Evolutionary conservation across 1,140 invertebrate genomes (phyloP).

Genomic region (Dendroctonus ponderosae): DNA sequence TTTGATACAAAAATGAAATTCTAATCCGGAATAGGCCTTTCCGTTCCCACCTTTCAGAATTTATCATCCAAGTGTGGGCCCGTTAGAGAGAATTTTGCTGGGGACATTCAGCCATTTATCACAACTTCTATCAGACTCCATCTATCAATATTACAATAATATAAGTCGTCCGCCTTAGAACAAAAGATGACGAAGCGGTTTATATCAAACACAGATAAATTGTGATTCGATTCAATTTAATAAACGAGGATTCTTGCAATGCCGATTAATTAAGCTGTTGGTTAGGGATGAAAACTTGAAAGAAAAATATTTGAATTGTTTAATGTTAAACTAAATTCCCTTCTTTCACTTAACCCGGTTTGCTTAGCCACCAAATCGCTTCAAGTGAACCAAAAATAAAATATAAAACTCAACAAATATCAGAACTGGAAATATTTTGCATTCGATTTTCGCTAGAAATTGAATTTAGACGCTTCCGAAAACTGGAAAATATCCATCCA

Average conservation of each 20-base stretch:
- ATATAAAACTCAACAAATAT: too few species aligned
- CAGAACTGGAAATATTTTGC: too few species aligned
- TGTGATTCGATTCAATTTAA: constrained; percentile 15
- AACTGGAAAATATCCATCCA: too few species aligned
- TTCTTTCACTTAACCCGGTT: too few species aligned
- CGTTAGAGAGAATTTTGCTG: constrained; percentile 43
- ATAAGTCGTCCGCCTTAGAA: constrained; percentile 42
- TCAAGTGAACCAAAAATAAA: too few species aligned
- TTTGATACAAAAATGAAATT: constrained; percentile 45
- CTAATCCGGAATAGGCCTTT: constrained; percentile 39
- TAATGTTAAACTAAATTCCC: too few species aligned
- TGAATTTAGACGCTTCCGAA: too few species aligned
- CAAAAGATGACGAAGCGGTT: constrained; percentile 39
- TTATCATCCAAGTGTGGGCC: constrained; percentile 39
- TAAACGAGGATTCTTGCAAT: constrained; percentile 6
- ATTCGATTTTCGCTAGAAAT: too few species aligned
- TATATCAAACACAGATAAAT: constrained; percentile 29
- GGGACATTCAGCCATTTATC: constrained; percentile 42
- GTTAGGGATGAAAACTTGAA: too few species aligned
- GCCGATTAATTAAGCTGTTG: too few species aligned
- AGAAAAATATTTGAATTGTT: too few species aligned
- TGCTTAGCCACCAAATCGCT: too few species aligned
- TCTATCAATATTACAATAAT: constrained; percentile 44
- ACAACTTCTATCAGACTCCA: constrained; percentile 41
- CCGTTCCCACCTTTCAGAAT: constrained; percentile 42